These are phyloP conservation scores for Mallateleia sp. DNA, from an alignment of 2,888 invertebrate species.

Conservation along the genomic window DNA sequence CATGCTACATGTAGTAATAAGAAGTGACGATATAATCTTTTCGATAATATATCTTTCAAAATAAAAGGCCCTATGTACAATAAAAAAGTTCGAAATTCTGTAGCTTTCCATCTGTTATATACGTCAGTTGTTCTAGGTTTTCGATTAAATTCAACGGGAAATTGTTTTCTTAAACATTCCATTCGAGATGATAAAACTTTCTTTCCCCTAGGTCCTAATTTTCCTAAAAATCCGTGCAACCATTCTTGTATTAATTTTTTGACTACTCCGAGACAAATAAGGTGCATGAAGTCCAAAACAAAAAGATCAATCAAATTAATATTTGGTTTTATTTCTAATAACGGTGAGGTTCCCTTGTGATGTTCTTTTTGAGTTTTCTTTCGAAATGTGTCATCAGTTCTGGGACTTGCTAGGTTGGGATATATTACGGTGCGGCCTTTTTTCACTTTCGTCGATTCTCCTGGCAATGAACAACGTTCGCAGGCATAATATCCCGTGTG, in stretches of 20 bases:
- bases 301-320: slow-evolving; percentile 65
- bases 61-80: slow-evolving; percentile 14
- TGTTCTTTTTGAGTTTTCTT: slow-evolving; percentile 61
- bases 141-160: slow-evolving; percentile 3
- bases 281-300: slow-evolving; percentile 73
- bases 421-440: neutral
- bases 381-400: slow-evolving; percentile 61
- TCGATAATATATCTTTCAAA: slow-evolving; percentile 21
- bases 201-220: neutral
- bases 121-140: slow-evolving; percentile 19
- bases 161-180: slow-evolving; percentile 11
- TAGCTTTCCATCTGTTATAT: slow-evolving; percentile 17
- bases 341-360: slow-evolving; percentile 59
- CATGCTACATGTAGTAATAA: slow-evolving; percentile 43
- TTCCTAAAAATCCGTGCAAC: slow-evolving; percentile 26
- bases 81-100: slow-evolving; percentile 22
- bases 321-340: slow-evolving; percentile 60
- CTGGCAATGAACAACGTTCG: slow-evolving; percentile 67
- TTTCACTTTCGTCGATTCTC: slow-evolving; percentile 3
- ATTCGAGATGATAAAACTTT: neutral
- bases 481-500: slow-evolving; percentile 73
- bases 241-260: slow-evolving; percentile 69
- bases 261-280: slow-evolving; percentile 67
- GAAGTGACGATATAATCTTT: slow-evolving; percentile 27
- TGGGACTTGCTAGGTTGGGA: neutral